phyloP scores from a whole-genome alignment of 2,797 vertebrate species.

The Pipistrellus kuhlii region DNA sequence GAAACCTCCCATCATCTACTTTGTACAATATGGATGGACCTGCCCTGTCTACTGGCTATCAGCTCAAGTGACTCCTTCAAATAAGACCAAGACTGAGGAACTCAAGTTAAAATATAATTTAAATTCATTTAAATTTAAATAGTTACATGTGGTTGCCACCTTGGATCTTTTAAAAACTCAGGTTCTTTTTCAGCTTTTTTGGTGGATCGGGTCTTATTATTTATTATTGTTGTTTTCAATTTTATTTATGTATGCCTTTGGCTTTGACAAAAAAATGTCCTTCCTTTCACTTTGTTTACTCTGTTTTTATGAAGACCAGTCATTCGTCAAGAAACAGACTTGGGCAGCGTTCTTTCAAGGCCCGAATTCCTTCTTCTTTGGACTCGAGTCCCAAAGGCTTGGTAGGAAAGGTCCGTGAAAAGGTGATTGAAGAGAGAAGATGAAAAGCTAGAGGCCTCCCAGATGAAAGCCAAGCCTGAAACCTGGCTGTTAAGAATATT shows the following conservation, averaged over 20 bases:
- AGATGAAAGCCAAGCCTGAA: constrained; percentile 58
- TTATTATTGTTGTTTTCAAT: neutral
- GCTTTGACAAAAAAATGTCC: neutral
- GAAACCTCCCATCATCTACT: neutral
- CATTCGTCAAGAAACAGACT: neutral
- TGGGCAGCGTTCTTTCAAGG: neutral
- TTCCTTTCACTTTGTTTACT: constrained; percentile 45
- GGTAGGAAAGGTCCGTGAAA: constrained; percentile 12
- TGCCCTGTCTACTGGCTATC: neutral
- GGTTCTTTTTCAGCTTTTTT: constrained; percentile 9
- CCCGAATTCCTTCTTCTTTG: neutral
- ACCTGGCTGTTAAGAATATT: constrained; percentile 44
- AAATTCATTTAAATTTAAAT: constrained; percentile 25
- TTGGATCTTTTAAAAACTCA: constrained; percentile 11
- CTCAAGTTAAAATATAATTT: neutral
- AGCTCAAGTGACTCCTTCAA: neutral
- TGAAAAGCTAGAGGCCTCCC: constrained; percentile 52
- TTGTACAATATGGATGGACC: neutral
- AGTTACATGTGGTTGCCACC: neutral
- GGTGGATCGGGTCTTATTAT: neutral
- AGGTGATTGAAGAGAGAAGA: constrained; percentile 59
- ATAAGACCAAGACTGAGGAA: neutral
- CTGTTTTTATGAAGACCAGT: constrained; percentile 37
- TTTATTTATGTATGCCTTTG: constrained; percentile 12
- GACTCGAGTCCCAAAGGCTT: constrained; percentile 30